Conservation (phyloP, 2,797 vertebrate genomes). For the Coregonus sp. region DNA sequence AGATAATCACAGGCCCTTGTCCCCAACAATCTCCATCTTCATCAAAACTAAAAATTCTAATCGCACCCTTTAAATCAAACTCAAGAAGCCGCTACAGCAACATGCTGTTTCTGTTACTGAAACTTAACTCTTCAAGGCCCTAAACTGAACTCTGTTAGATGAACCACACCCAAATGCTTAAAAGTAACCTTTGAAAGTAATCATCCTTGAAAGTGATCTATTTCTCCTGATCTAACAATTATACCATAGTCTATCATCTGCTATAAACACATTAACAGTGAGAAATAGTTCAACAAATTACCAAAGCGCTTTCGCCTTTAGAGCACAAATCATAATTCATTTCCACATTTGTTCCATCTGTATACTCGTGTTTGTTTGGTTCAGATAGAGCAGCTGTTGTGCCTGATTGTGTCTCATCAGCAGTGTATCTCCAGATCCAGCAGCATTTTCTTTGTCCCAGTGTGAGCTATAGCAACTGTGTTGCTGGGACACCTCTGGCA, state of each 20-base stretch:
- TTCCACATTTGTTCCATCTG: conserved; percentile 3
- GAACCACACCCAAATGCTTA: no score
- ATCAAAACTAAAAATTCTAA: not conserved
- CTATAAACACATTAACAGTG: not conserved
- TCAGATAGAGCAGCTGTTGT: conserved; percentile 1
- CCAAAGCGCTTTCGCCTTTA: not conserved
- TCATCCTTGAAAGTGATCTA: no score
- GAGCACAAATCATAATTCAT: not conserved
- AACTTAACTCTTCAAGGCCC: no score
- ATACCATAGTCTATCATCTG: not conserved
- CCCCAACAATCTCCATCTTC: not conserved
- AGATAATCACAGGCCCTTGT: not conserved
- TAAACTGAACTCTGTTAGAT: no score
- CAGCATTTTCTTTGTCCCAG: no score
- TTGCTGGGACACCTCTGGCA: no score
- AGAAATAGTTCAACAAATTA: not conserved
- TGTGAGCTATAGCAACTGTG: no score
- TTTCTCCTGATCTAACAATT: not conserved
- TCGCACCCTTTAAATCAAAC: not conserved
- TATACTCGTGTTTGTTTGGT: conserved; percentile 8
- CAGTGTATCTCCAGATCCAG: no score
- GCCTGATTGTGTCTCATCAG: conserved; percentile 3
- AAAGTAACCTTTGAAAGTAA: no score
- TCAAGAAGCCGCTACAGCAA: not conserved
- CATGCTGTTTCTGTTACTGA: not conserved